Base-by-base conservation (phyloP, 2,113 vertebrate genomes). In the Hydropotes inermis region DNA sequence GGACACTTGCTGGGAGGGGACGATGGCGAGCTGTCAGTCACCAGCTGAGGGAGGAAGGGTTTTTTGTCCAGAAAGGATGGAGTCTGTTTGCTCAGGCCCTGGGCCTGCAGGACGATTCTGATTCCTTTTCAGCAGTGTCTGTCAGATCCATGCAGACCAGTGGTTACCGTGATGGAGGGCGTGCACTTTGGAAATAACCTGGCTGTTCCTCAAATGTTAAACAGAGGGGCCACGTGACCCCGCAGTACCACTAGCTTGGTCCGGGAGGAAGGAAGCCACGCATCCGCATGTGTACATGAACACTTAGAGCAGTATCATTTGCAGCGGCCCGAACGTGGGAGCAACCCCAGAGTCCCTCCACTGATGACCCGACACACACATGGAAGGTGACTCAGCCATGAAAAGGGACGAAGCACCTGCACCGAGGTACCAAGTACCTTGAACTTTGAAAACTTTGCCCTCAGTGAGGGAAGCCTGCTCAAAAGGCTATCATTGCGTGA, bases 321-420 rank as follows among this genome's bases (percentile, higher is more conserved):
- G 30, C 82, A 10, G 1, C 0, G 2, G 54, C 52, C 54, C n/a
- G 16, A 39, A 16, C 5, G n/a, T 57, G n/a, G 23, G 15, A 57
- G 16, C 54, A 57, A 39, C 82, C 23, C 81, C n/a, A 16, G 23
- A 6, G 54, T 57, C 52, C 82, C 82, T 57, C 14, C 54, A 17
- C 82, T 6, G n/a, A 57, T 1, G 1, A 11, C 14, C n/a, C 23
- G 0, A 28, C 13, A 1, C 54, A 39, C 52, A 3, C 52, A 3
- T 5, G 23, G 82, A 57, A 57, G 52, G 4, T 9, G 52, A 17
- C n/a, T 57, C n/a, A 28, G 82, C 82, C 52, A 1, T 39, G n/a
- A 10, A 10, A 57, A 28, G 7, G 82, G 82, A 57, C 1, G n/a
- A 39, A 9, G 82, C 52, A 9, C 7, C 21, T 13, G 1, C 2